A percentile compares a stretch with the other conserved stretches of the same genome.
Evolutionary conservation across 2,888 invertebrate genomes (phyloP).

Genomic region (Drosophila fungiperda): DNA sequence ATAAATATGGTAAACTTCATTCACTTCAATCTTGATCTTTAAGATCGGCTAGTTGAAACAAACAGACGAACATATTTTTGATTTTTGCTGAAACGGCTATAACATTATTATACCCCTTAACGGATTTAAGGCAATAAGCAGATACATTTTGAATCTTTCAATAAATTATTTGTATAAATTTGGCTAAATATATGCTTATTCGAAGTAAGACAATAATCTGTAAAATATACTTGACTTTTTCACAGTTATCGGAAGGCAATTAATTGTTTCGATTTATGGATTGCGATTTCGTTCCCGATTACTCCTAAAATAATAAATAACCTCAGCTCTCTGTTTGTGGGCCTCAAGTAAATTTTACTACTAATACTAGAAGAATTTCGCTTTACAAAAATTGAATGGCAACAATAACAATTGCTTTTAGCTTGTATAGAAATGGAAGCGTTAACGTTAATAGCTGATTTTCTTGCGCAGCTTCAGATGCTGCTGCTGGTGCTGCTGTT

Average conservation of each 20-base stretch:
- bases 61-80: background rate
- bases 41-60: background rate
- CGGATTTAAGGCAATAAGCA: background rate
- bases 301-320: constrained; percentile 16
- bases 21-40: background rate
- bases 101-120: background rate
- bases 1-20: background rate
- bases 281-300: constrained; percentile 41
- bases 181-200: background rate
- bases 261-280: constrained; percentile 18
- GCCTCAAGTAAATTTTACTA: constrained; percentile 43
- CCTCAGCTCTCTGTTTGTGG: constrained; percentile 5
- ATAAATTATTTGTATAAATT: constrained; percentile 1
- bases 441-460: constrained; percentile 78
- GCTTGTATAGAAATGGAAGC: background rate
- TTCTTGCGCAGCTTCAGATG: constrained; percentile 84
- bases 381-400: constrained; percentile 21
- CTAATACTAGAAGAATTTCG: constrained; percentile 33
- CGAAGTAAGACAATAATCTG: background rate
- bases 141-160: background rate
- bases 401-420: constrained; percentile 35
- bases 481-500: constrained; percentile 68
- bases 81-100: background rate
- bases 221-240: constrained; percentile 15
- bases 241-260: constrained; percentile 44